Base-by-base conservation (phyloP, 2,113 vertebrate genomes). In the Labrus mixtus region DNA sequence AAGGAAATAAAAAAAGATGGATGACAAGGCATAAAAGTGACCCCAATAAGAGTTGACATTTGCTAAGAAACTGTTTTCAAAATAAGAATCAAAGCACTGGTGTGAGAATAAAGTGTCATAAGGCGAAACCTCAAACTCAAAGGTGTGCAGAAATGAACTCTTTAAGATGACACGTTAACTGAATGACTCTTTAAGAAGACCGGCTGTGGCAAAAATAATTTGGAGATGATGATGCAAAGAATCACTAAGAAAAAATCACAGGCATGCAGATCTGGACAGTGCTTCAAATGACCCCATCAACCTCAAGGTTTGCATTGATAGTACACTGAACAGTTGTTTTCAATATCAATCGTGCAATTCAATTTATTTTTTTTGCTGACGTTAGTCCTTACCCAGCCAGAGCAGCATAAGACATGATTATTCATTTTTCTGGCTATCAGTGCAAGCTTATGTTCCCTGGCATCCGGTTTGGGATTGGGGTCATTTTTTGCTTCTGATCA, bases 251-350 rank as follows among this genome's bases (percentile, higher is more conserved):
- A 58, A 78, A n/a, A 51, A 54, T 68, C 45, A 63, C 67, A 77
- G 69, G 37, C 68, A 87, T 63, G 50, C 41, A 64, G 65, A 61
- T 46, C 55, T 77, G 37, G 51, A 55, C 68, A 37, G 4, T 59
- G 66, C 73, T 76, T 85, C 63, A 73, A 63, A 57, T 84, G 48
- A 78, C 76, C 51, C n/a, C 43, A 76, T 64, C 46, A 37, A 71
- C 25, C 74, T 46, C 36, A 62, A 71, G 55, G 56, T 50, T 67
- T 37, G 19, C 13, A 66, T 39, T 53, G 46, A 75, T 58, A 53
- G 48, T 73, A 73, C 64, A 73, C 65, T 29, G 19, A 76, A 73
- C 19, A 53, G 57, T 46, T 22, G 8, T 61, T 53, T 57, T 63
- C 8, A 67, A 45, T 19, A 41, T 56, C 19, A 51, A 8, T 20